Percentiles rank a stretch among this genome's conserved stretches.
These are phyloP conservation scores for Priocnemis perturbator DNA, from an alignment of 2,888 invertebrate genomes.

Conservation along the genomic window DNA sequence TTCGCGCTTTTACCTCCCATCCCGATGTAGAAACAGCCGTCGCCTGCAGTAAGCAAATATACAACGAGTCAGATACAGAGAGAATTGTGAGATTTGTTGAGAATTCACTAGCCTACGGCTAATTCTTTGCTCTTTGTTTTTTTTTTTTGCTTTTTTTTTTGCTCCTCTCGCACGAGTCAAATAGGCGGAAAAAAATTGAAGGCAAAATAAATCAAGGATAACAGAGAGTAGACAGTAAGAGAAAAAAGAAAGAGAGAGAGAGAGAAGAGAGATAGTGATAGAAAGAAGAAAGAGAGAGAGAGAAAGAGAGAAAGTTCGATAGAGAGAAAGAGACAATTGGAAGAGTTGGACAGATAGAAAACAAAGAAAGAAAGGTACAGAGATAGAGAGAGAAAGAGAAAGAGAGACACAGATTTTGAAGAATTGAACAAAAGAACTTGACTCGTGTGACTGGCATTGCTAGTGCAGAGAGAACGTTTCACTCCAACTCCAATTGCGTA, in stretches of 20 bases:
- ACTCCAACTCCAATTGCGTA: constrained; percentile 66
- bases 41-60: constrained; percentile 96
- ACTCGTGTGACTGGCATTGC: constrained; percentile 57
- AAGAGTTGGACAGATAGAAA: constrained; percentile 11
- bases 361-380: constrained; percentile 20
- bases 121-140: constrained; percentile 25
- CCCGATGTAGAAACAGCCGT: constrained; percentile 98
- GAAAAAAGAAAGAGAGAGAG: not conserved
- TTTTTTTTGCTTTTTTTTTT: not conserved
- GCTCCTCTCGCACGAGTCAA: constrained; percentile 53
- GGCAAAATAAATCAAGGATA: too few relatives aligned
- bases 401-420: constrained; percentile 23
- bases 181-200: constrained; percentile 13
- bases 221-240: constrained; percentile 4
- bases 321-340: constrained; percentile 28
- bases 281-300: constrained; percentile 5
- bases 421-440: constrained; percentile 35
- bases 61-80: constrained; percentile 74
- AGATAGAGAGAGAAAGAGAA: constrained; percentile 11
- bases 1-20: constrained; percentile 90
- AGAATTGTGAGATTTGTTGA: constrained; percentile 42
- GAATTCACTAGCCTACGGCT: constrained; percentile 55
- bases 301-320: constrained; percentile 21
- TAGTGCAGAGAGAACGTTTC: constrained; percentile 59
- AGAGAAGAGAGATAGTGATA: constrained; percentile 17